A percentile compares a stretch with the other conserved stretches of the same genome.
Evolutionary conservation across 2,888 invertebrate genomes (phyloP).

Genomic region (Acrobeloides nanus): DNA sequence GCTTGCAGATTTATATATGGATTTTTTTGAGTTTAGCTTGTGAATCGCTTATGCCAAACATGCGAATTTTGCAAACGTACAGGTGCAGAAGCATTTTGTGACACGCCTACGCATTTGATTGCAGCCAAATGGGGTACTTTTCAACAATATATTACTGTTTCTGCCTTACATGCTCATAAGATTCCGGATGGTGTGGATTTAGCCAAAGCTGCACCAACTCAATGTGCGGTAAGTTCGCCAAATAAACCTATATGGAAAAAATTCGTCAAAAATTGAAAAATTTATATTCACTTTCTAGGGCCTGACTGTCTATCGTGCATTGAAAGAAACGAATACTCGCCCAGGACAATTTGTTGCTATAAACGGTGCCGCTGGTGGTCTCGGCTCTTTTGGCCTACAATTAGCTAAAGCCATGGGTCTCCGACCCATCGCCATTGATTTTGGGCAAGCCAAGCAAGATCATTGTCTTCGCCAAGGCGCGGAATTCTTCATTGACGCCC

Average conservation of each 20-base stretch:
- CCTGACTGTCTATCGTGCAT: slow-evolving; percentile 21
- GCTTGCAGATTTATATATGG: not conserved
- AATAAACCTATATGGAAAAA: too few relatives aligned
- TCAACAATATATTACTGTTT: slow-evolving; percentile 28
- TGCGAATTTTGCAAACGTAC: slow-evolving; percentile 16
- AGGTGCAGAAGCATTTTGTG: too few relatives aligned
- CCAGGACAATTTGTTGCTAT: slow-evolving; percentile 20
- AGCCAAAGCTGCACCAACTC: slow-evolving; percentile 28
- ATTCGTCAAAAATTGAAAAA: too few relatives aligned
- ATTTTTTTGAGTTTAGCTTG: slow-evolving; percentile 5
- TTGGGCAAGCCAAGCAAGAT: slow-evolving; percentile 17
- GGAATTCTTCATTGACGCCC: slow-evolving; percentile 18
- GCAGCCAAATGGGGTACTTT: slow-evolving; percentile 21
- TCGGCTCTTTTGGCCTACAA: slow-evolving; percentile 25
- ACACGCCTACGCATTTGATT: too few relatives aligned
- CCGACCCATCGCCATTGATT: slow-evolving; percentile 30
- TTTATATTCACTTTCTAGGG: slow-evolving; percentile 13
- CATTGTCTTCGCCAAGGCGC: slow-evolving; percentile 19
- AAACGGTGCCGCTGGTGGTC: slow-evolving; percentile 21
- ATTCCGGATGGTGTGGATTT: slow-evolving; percentile 19
- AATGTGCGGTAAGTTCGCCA: too few relatives aligned
- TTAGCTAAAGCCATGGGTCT: slow-evolving; percentile 35
- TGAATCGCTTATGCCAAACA: slow-evolving; percentile 12
- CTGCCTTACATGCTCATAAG: slow-evolving; percentile 25
- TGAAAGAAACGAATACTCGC: slow-evolving; percentile 19